Base-by-base conservation (phyloP, 2,888 invertebrate species). In the Drosophila koepferae region DNA sequence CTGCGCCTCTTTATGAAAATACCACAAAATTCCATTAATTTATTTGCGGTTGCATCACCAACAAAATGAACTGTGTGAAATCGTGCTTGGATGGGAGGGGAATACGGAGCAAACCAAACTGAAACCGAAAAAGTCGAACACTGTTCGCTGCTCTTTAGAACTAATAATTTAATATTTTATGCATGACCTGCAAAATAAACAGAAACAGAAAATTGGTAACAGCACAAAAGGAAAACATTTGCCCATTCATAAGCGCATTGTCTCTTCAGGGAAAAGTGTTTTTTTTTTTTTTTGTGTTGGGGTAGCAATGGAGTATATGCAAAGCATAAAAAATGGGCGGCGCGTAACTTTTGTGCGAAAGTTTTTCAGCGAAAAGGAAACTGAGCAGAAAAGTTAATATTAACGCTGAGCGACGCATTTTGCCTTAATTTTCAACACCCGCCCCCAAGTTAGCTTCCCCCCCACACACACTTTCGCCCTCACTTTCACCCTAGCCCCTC, bases 111-210 rank as follows among this genome's bases (percentile, higher is more conserved):
- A n/a, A 34, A 12, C 51, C 34, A 34, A 51, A 18, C 49, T 34
- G 18, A n/a, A 51, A 51, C 8, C 20, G 51, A 51, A 51, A 51
- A 51, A 51, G 16, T 41, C 41, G 43, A 49, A 56, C 36, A n/a
- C 28, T n/a, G n/a, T 51, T 53, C 20, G 51, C 54, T 55, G 70
- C 74, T 80, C 68, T 81, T 84, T 74, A 36, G 69, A 86, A 83
- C 81, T 88, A 88, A 87, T 87, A 87, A 88, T 87, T 90, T 90
- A 75, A 88, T 90, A 87, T 87, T 87, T 90, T 83, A 87, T 90
- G 86, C 86, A 88, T 90, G 86, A 90, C 80, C 77, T 76, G 90
- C 73, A 90, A 86, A 83, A 88, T 88, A 90, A 87, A 88, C 90
- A 86, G 72, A 61, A 68, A 77, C 90, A 79, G 71, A 67, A 69